Evolutionary conservation across 2,888 invertebrate species (phyloP).

Genomic region (Ametastegia equiseti): DNA sequence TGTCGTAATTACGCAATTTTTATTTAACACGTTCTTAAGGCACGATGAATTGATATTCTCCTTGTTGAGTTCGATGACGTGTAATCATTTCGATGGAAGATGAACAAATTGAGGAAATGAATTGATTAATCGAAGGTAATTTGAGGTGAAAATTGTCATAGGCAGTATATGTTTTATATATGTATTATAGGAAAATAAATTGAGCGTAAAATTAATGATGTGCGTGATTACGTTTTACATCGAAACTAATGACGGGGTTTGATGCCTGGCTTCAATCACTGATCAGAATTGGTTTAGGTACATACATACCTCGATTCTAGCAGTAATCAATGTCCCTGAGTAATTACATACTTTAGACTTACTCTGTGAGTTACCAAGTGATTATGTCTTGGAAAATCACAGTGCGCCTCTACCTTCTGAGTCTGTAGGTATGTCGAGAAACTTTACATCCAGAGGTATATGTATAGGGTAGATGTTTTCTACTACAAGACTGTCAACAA

Average conservation of each 20-base stretch:
- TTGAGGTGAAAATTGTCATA: too few species aligned
- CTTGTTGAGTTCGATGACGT: too few species aligned
- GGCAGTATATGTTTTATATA: too few species aligned
- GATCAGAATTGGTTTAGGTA: conserved; percentile 10
- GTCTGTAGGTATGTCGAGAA: background rate
- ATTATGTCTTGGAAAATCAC: conserved; percentile 19
- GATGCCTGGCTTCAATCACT: background rate
- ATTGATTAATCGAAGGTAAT: too few species aligned
- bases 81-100: too few species aligned
- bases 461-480: background rate
- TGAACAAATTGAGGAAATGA: too few species aligned
- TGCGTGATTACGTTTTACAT: too few species aligned
- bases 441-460: background rate
- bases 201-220: too few species aligned
- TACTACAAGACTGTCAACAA: conserved; percentile 12
- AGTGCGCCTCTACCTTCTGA: background rate
- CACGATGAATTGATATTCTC: too few species aligned
- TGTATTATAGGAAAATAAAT: too few species aligned
- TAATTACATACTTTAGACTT: background rate
- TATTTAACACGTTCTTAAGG: too few species aligned
- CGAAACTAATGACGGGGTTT: background rate
- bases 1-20: too few species aligned
- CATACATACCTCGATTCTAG: conserved; percentile 11
- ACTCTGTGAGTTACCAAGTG: background rate
- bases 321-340: conserved; percentile 7